A percentile compares a stretch with the other conserved stretches of the same genome.
These are phyloP conservation scores for Invenusta paracnida DNA, from an alignment of 2,888 invertebrate species.

Conservation along the genomic window DNA sequence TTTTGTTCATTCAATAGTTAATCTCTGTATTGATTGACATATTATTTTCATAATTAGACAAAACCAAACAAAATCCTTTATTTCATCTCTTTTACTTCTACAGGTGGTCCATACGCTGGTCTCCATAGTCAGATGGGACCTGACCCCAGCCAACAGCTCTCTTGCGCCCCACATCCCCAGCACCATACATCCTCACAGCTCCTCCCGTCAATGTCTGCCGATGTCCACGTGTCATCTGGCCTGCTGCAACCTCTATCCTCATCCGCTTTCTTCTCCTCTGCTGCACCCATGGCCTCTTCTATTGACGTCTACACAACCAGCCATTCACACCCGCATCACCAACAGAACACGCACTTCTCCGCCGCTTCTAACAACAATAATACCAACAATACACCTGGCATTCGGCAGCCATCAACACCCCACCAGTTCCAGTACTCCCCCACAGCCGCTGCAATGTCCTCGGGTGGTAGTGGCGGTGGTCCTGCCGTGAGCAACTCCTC, in stretches of 20 bases:
- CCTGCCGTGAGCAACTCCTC: neutral
- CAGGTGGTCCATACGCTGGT: neutral
- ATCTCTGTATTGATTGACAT: too few species aligned
- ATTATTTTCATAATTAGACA: too few species aligned
- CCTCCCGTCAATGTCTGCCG: neutral
- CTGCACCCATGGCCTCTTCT: neutral
- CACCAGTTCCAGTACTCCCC: conserved; percentile 18
- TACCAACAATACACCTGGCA: too few species aligned
- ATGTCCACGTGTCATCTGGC: neutral
- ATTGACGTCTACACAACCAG: neutral
- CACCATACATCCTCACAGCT: neutral
- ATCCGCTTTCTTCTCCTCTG: neutral
- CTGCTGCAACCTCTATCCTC: conserved; percentile 2
- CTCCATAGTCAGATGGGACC: conserved; percentile 3
- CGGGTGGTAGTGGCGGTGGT: neutral
- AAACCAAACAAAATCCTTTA: too few species aligned
- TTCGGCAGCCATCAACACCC: neutral
- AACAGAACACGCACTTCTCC: neutral
- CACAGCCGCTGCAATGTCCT: neutral
- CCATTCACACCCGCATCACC: neutral
- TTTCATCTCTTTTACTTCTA: too few species aligned
- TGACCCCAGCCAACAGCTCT: conserved; percentile 1
- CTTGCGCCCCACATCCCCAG: neutral
- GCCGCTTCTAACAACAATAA: too few species aligned
- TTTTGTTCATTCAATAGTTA: too few species aligned